These are phyloP conservation scores for Schlechtendalia chinensis DNA, from an alignment of 1,140 invertebrate species.

Conservation along the genomic window DNA sequence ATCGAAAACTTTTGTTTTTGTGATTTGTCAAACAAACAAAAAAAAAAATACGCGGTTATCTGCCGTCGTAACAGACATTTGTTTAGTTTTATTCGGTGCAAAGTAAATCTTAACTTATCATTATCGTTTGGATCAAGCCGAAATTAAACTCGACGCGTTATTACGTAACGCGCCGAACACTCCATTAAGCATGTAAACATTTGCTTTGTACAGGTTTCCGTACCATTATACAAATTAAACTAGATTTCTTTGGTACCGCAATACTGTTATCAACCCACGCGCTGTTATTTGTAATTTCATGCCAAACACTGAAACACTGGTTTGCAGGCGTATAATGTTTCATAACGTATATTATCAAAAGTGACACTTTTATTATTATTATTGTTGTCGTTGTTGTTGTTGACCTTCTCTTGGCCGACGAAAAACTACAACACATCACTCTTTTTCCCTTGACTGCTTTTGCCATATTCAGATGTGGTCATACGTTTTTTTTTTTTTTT, in stretches of 20 bases:
- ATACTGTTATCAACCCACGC: neutral
- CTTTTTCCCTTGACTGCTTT: neutral
- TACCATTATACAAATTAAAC: neutral
- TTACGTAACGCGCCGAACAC: neutral
- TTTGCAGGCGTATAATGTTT: neutral
- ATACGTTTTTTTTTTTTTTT: neutral
- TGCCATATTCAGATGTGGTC: neutral
- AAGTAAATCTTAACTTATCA: too few species aligned
- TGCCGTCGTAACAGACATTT: too few species aligned
- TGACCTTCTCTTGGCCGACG: neutral
- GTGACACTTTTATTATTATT: neutral
- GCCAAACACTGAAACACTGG: neutral
- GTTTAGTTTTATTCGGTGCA: too few species aligned
- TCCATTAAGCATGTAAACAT: neutral
- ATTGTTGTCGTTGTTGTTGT: too few species aligned
- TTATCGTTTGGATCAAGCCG: too few species aligned
- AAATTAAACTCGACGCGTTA: too few species aligned
- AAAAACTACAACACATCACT: neutral
- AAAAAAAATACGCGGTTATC: too few species aligned
- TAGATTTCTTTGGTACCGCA: neutral
- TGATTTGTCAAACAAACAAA: too few species aligned
- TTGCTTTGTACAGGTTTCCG: neutral
- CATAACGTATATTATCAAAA: neutral
- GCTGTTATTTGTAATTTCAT: neutral
- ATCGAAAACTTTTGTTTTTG: too few species aligned